Evolutionary conservation across 2,113 vertebrate species (phyloP).

Genomic region (Gorsachius goisagi): DNA sequence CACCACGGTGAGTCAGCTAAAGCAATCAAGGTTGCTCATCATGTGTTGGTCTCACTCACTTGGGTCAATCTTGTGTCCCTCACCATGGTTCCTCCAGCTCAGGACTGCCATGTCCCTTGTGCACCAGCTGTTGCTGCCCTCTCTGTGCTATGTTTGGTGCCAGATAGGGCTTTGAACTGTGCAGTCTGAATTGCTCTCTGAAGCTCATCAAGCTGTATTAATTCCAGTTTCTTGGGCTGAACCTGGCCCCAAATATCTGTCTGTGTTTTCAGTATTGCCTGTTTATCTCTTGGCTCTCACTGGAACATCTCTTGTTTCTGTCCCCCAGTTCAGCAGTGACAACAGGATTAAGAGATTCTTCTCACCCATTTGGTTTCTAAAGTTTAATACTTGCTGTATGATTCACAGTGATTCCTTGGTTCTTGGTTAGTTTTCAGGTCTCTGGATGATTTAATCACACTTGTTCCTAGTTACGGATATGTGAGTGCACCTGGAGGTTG

Average conservation of each 20-base stretch:
- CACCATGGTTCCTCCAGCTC: not conserved
- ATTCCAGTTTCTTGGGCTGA: not conserved
- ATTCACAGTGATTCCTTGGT: not conserved
- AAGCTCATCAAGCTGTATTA: not conserved
- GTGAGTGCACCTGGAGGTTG: not conserved
- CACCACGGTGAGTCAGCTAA: not conserved
- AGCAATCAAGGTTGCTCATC: not conserved
- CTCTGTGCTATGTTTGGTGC: not conserved
- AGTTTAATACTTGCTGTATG: not conserved
- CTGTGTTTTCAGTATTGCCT: not conserved
- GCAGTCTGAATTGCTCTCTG: not conserved
- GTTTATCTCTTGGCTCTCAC: not conserved
- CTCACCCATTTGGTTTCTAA: not conserved
- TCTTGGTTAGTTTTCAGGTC: not conserved
- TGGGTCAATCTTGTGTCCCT: not conserved
- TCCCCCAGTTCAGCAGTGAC: not conserved
- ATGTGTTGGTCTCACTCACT: not conserved
- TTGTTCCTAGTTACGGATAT: not conserved
- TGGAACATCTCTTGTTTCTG: not conserved
- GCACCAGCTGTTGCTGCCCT: not conserved
- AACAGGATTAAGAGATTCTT: not conserved
- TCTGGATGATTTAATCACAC: not conserved
- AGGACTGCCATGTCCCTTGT: not conserved
- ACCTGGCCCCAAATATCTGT: not conserved
- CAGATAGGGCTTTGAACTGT: not conserved